Evolutionary conservation across 2,888 invertebrate genomes (phyloP), one percentile per base, ranked within the genome.

Genomic region (Aleiodes leptofemur): DNA sequence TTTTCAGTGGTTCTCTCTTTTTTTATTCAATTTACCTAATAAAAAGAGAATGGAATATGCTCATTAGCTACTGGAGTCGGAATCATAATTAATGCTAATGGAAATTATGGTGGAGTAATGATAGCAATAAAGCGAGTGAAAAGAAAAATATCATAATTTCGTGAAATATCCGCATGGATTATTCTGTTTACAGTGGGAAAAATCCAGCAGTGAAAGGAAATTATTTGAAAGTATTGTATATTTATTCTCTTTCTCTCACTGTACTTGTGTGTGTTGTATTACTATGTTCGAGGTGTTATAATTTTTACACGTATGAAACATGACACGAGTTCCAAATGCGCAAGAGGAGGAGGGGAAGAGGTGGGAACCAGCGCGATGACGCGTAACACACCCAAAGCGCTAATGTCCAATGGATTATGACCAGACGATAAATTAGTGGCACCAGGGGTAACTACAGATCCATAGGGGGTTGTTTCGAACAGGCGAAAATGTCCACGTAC

Each of bases 401-500:
- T 78, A 76, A 77, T 77, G 76, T 72, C 77, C 77, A 77, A 78
- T 81, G 81, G 82, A 82, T 81, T 81, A 79, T 82, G 78, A 82
- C 78, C 76, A 74, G 73, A 74, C 77, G 74, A 82, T 82, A 80
- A 81, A 81, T 82, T 82, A 81, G 73, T 73, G 69, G 72, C 68
- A 75, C 72, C 38, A 66, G 59, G 73, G 59, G n/a, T 64, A 56
- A 73, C 68, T 34, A 68, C 66, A 34, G 23, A 68, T 66, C 48
- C 57, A 66, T 73, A 57, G 51, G 68, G 55, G 69, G 71, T 77
- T 81, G 77, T 78, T 81, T 81, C 76, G 77, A 81, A 80, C 79
- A 76, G 78, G 80, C 69, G 81, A 82, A 81, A 82, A 82, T 82
- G 80, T 81, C 80, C 76, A 79, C 53, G 72, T 77, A 77, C 78